Conservation (phyloP, 2,888 invertebrate genomes). For the Molanna angustata region DNA sequence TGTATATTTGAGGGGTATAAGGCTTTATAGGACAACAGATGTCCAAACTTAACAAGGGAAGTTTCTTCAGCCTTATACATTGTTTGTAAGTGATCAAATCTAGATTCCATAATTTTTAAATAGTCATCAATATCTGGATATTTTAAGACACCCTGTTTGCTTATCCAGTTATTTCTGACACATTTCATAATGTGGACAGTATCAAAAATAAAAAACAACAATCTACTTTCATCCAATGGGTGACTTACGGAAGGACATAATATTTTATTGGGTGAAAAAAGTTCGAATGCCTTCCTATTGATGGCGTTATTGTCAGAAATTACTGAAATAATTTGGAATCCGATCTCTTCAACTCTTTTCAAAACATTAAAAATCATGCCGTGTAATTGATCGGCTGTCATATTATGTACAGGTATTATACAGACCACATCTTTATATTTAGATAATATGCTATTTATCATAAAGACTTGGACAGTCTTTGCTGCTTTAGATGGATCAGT, state of each 20-base stretch:
- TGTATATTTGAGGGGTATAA: constrained; percentile 2
- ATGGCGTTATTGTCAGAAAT: constrained; percentile 8
- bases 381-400: constrained; percentile 4
- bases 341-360: constrained; percentile 9
- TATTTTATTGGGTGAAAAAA: constrained; percentile 1
- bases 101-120: background rate
- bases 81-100: background rate
- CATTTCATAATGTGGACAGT: constrained; percentile 7
- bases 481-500: background rate
- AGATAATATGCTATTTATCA: constrained; percentile 4
- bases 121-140: constrained; percentile 2
- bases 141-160: background rate
- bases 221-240: constrained; percentile 1
- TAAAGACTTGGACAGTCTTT: constrained; percentile 6
- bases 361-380: constrained; percentile 1
- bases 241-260: background rate
- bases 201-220: constrained; percentile 8
- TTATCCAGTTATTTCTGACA: constrained; percentile 4
- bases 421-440: constrained; percentile 5
- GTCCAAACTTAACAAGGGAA: background rate
- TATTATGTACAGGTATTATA: constrained; percentile 3
- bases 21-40: constrained; percentile 4
- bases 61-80: constrained; percentile 1
- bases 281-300: constrained; percentile 9
- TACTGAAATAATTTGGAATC: background rate